These are phyloP conservation scores for Schizotus pectinicornis DNA, from an alignment of 2,888 invertebrate species.

Conservation along the genomic window DNA sequence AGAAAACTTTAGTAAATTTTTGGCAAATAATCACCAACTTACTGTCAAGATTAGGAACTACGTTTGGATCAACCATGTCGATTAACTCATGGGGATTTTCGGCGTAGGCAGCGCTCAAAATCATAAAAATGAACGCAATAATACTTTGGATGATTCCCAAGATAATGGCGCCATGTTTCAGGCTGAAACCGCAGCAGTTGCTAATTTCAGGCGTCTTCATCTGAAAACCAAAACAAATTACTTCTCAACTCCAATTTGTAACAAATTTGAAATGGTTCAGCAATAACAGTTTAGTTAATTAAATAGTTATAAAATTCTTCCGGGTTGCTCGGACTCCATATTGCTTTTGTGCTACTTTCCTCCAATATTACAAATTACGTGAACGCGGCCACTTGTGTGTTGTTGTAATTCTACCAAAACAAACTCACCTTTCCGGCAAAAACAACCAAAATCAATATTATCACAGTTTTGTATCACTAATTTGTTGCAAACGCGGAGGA, in stretches of 20 bases:
- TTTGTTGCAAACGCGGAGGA: conserved; percentile 3
- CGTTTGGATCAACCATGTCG: conserved; percentile 51
- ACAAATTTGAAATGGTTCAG: too few species aligned
- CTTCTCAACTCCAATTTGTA: too few species aligned
- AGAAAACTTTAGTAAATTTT: conserved; percentile 14
- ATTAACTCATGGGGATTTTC: conserved; percentile 55
- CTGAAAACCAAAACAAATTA: too few species aligned
- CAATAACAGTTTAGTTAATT: too few species aligned
- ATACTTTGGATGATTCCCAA: conserved; percentile 54
- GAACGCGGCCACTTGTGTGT: too few species aligned
- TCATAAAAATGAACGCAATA: conserved; percentile 51
- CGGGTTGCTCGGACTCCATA: too few species aligned
- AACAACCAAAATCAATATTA: conserved; percentile 1
- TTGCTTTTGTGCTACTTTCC: too few species aligned
- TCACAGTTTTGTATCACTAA: conserved; percentile 15
- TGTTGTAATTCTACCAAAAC: not conserved
- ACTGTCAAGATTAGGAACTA: conserved; percentile 49
- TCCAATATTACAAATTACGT: too few species aligned
- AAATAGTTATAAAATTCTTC: too few species aligned
- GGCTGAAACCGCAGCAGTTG: conserved; percentile 44
- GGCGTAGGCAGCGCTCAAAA: conserved; percentile 54
- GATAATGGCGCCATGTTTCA: conserved; percentile 53
- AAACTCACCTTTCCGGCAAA: conserved; percentile 4
- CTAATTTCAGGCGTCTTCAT: conserved; percentile 40
- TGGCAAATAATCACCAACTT: conserved; percentile 22